Base-by-base conservation (phyloP, 2,113 vertebrate genomes). In the Mobula birostris region DNA sequence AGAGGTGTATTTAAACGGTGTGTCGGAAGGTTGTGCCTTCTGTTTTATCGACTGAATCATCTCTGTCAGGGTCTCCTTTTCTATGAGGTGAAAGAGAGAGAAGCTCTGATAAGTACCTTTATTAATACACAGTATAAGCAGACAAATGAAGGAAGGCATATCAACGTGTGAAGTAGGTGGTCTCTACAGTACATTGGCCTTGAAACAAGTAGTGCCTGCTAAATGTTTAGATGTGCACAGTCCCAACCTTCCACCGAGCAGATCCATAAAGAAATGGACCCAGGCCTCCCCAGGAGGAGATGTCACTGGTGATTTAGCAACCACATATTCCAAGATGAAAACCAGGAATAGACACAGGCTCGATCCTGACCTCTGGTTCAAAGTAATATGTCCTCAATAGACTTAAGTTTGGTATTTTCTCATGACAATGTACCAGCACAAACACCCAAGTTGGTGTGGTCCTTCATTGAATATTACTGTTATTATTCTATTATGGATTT, bases 11-110 rank as follows among this genome's bases (percentile, higher is more conserved):
- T 98, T 97, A 96, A 98, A 97, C 61, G 19, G 21, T 12, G 96
- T 96, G 95, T 98, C 98, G 95, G 98, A 96, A 94, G 96, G 97
- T 2, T 97, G 95, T 0, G 95, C 98, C 97, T 98, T 99, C 96
- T 99, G 98, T 97, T 98, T 99, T 96, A 99, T 97, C 95, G 98
- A 98, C 94, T 97, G 98, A 68, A 99, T 98, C 97, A 99, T 97
- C 96, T 98, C 98, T 94, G 97, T 97, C 95, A 98, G 97, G 94
- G 97, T 98, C 97, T 99, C 98, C 95, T 98, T 99, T 96, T 99
- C 98, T 99, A 95, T 8, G 3, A 95, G 96, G 95, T 96, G 95
- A 96, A 94, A 94, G 95, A 94, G 95, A 29, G 96, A 58, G 14
- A 68, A 87, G 27, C 83, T 29, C 83, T 61, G 58, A 85, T 90